phyloP scores from a whole-genome alignment of 2,797 vertebrate genomes.

The Gambusia yucatana region DNA sequence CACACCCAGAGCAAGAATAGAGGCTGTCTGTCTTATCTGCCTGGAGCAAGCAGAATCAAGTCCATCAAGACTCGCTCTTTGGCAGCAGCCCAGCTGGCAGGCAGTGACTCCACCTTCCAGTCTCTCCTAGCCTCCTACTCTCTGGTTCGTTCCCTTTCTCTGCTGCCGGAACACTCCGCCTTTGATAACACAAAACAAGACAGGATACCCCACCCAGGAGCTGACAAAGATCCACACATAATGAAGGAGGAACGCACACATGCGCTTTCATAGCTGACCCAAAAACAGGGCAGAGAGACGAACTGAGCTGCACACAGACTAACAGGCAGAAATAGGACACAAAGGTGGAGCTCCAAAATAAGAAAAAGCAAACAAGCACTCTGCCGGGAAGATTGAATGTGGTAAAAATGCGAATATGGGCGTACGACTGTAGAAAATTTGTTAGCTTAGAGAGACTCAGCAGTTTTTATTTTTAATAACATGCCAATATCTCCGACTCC shows the following conservation, averaged over 20 bases:
- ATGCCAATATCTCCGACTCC: slow-evolving; percentile 32
- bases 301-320: slow-evolving; percentile 36
- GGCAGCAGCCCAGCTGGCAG: slow-evolving; percentile 32
- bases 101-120: slow-evolving; percentile 32
- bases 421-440: background rate
- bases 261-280: slow-evolving; percentile 32
- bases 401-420: background rate
- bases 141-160: slow-evolving; percentile 39
- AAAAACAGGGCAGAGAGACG: slow-evolving; percentile 46
- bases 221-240: slow-evolving; percentile 49
- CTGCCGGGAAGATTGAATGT: background rate
- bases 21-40: slow-evolving; percentile 50
- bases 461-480: slow-evolving; percentile 37
- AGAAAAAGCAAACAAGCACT: slow-evolving; percentile 27
- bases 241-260: slow-evolving; percentile 10
- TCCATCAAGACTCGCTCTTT: slow-evolving; percentile 34
- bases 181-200: slow-evolving; percentile 62
- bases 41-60: slow-evolving; percentile 36
- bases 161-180: slow-evolving; percentile 42
- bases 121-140: slow-evolving; percentile 26
- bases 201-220: slow-evolving; percentile 60
- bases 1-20: slow-evolving; percentile 64
- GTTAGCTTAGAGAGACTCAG: background rate
- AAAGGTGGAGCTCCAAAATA: slow-evolving; percentile 44
- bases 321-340: slow-evolving; percentile 39